Conservation (phyloP, 1,140 invertebrate species). For the Bombus impatiens region DNA sequence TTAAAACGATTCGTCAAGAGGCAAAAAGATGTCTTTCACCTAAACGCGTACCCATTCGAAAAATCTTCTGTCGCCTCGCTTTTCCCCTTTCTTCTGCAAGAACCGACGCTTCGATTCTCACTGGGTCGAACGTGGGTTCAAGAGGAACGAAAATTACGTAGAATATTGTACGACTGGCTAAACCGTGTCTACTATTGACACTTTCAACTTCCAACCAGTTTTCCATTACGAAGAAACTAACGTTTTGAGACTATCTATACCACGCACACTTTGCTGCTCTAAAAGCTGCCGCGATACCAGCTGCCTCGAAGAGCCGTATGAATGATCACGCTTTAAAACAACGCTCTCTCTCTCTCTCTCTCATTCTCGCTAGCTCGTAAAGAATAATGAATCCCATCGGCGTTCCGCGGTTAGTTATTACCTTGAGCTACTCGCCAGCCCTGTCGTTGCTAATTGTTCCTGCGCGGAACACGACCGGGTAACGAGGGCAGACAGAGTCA, state of each 20-base stretch:
- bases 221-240: not conserved
- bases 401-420: conserved; percentile 17
- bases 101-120: too few species aligned
- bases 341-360: too few species aligned
- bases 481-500: not conserved
- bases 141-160: too few species aligned
- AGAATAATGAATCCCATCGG: conserved; percentile 15
- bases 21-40: not conserved
- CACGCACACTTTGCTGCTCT: not conserved
- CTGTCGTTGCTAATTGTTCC: conserved; percentile 13
- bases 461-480: not conserved
- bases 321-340: not conserved
- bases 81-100: too few species aligned
- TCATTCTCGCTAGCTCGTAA: not conserved
- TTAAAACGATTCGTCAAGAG: not conserved
- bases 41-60: not conserved
- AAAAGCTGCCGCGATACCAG: not conserved
- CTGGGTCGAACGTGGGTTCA: too few species aligned
- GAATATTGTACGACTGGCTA: too few species aligned
- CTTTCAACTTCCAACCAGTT: not conserved
- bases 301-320: not conserved
- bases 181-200: too few species aligned
- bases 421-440: not conserved
- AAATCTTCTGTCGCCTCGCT: not conserved
- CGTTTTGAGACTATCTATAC: not conserved